phyloP scores from a whole-genome alignment of 2,797 vertebrate species.

The Rhinichthys osculus region DNA sequence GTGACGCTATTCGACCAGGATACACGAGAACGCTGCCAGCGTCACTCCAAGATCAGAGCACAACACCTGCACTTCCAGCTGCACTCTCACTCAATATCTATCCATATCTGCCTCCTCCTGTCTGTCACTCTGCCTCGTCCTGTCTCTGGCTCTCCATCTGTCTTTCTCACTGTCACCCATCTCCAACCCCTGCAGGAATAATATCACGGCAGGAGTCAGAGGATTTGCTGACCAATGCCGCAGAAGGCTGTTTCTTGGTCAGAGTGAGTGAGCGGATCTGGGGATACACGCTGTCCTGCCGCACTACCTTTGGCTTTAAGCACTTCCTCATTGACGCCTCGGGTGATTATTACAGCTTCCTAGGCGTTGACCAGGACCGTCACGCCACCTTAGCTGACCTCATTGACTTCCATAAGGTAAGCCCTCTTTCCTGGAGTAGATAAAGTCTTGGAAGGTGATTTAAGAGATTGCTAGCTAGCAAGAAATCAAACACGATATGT shows the following conservation, averaged over 20 bases:
- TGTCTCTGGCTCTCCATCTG: slow-evolving; percentile 11
- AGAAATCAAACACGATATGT: not conserved
- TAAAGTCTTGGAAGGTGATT: not conserved
- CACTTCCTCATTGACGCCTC: slow-evolving; percentile 88
- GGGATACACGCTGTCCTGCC: slow-evolving; percentile 87
- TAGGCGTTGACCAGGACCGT: slow-evolving; percentile 86
- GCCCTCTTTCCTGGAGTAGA: not conserved
- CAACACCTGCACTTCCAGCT: slow-evolving; percentile 56
- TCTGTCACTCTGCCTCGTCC: slow-evolving; percentile 31
- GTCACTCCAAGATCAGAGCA: slow-evolving; percentile 13
- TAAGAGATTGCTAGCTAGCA: not conserved
- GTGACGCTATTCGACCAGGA: slow-evolving; percentile 47
- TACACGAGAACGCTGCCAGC: slow-evolving; percentile 19
- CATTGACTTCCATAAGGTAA: slow-evolving; percentile 89
- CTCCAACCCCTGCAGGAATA: slow-evolving; percentile 74
- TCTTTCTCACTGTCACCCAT: slow-evolving; percentile 43
- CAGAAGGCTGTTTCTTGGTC: slow-evolving; percentile 84
- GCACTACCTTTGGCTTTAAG: slow-evolving; percentile 82
- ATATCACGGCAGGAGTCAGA: slow-evolving; percentile 85
- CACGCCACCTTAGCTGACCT: slow-evolving; percentile 87
- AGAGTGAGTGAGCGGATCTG: slow-evolving; percentile 88
- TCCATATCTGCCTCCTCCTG: slow-evolving; percentile 52
- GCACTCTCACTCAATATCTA: slow-evolving; percentile 45
- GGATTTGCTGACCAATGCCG: slow-evolving; percentile 80
- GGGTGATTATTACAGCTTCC: slow-evolving; percentile 86